phyloP scores from a whole-genome alignment of 92 coral and sea anemone genomes.

The Porites lobata region DNA sequence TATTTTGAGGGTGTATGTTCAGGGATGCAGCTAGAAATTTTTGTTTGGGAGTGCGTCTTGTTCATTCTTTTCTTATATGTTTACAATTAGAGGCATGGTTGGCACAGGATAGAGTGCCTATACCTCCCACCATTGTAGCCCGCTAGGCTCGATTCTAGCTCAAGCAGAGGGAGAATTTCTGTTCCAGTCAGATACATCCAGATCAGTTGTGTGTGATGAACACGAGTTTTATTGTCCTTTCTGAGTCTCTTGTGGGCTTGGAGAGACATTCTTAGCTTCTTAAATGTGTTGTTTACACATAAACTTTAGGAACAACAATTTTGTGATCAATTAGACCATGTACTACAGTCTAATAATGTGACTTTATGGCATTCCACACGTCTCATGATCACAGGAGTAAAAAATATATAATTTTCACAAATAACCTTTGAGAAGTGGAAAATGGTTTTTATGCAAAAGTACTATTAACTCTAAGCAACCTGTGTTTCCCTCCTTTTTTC shows the following conservation, averaged over 20 bases:
- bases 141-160: conserved; percentile 21
- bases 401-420: conserved; percentile 10
- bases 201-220: conserved; percentile 14
- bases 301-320: conserved; percentile 15
- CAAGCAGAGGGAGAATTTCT: conserved; percentile 9
- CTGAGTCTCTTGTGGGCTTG: conserved; percentile 18
- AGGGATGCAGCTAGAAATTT: conserved; percentile 19
- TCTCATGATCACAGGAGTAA: conserved; percentile 15
- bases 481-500: conserved; percentile 3
- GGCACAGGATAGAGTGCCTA: conserved; percentile 14
- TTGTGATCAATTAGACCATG: conserved; percentile 10
- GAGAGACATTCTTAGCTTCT: conserved; percentile 16
- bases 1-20: conserved; percentile 16
- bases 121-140: conserved; percentile 21
- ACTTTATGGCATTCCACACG: conserved; percentile 18
- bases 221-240: conserved; percentile 18
- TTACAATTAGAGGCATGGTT: conserved; percentile 14
- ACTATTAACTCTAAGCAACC: conserved; percentile 8
- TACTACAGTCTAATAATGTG: conserved; percentile 15
- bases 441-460: conserved; percentile 15
- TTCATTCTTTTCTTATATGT: conserved; percentile 11
- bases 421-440: conserved; percentile 19
- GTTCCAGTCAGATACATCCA: conserved; percentile 16
- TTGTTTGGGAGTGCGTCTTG: not conserved
- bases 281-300: conserved; percentile 15